phyloP scores from a whole-genome alignment of 2,797 vertebrate species.

The Chloroceryle amazona region DNA sequence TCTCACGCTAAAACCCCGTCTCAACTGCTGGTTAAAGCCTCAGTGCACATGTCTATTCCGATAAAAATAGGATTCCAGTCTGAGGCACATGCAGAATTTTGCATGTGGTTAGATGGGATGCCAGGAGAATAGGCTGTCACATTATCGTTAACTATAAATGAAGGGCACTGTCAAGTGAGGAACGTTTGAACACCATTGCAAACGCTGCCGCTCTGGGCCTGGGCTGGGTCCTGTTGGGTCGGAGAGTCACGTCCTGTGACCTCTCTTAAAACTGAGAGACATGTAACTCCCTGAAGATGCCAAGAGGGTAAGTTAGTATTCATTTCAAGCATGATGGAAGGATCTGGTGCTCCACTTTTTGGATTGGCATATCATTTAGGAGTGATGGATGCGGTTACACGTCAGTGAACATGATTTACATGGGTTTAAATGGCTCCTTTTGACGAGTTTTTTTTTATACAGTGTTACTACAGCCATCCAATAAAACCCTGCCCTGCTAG shows the following conservation, averaged over 20 bases:
- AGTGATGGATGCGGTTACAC: background rate
- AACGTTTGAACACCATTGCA: background rate
- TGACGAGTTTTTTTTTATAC: background rate
- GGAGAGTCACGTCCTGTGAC: background rate
- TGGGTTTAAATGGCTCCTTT: slow-evolving; percentile 37
- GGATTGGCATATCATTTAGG: slow-evolving; percentile 34
- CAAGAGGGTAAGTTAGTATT: slow-evolving; percentile 4
- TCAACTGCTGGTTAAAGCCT: slow-evolving; percentile 69
- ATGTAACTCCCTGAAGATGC: background rate
- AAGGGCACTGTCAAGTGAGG: slow-evolving; percentile 58
- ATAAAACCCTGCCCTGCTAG: background rate
- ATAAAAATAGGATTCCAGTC: slow-evolving; percentile 63
- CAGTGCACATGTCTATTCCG: slow-evolving; percentile 66
- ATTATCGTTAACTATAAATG: slow-evolving; percentile 56
- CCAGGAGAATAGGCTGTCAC: slow-evolving; percentile 67
- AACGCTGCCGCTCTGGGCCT: rapidly evolving
- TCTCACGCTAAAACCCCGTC: slow-evolving; percentile 55
- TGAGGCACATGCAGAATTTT: slow-evolving; percentile 38
- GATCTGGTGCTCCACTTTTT: slow-evolving; percentile 45
- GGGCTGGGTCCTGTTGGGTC: background rate
- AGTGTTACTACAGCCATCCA: background rate
- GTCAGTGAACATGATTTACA: slow-evolving; percentile 29
- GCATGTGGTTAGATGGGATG: background rate
- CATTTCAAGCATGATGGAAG: background rate
- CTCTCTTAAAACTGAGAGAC: background rate